phyloP scores from a whole-genome alignment of 2,888 invertebrate genomes.

The Eupithecia subumbrata region DNA sequence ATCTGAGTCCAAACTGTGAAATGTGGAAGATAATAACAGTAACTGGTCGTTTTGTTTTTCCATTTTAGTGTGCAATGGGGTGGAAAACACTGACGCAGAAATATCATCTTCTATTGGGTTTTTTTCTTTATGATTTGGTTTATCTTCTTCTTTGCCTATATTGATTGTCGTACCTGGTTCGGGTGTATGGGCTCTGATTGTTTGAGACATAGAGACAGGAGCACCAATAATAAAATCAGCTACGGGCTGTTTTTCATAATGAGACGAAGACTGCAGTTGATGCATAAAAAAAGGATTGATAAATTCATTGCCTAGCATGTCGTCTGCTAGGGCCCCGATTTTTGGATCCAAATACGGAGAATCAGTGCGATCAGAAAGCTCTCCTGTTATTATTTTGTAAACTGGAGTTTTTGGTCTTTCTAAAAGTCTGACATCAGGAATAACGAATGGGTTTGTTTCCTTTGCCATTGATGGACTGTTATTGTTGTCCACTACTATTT shows the following conservation, averaged over 20 bases:
- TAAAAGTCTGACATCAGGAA: constrained; percentile 50
- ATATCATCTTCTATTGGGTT: constrained; percentile 41
- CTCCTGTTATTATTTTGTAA: constrained; percentile 71
- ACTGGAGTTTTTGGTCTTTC: constrained; percentile 74
- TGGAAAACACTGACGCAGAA: constrained; percentile 50
- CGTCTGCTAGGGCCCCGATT: constrained; percentile 51
- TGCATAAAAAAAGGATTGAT: constrained; percentile 72
- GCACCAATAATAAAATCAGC: constrained; percentile 81
- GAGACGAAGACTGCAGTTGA: constrained; percentile 55
- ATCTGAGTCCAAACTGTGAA: constrained; percentile 67
- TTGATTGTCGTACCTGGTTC: constrained; percentile 65
- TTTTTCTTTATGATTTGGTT: constrained; percentile 32
- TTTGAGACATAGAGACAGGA: constrained; percentile 77
- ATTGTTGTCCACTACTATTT: constrained; percentile 62
- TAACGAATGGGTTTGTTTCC: constrained; percentile 63
- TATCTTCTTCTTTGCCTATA: constrained; percentile 42
- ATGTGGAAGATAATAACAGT: constrained; percentile 55
- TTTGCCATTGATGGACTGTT: constrained; percentile 46
- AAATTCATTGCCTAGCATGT: constrained; percentile 64
- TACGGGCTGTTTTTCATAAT: constrained; percentile 52
- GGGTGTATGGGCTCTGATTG: constrained; percentile 65
- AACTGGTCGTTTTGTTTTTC: constrained; percentile 42
- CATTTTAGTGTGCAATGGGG: constrained; percentile 49
- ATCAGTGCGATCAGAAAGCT: constrained; percentile 58
- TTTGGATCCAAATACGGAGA: constrained; percentile 60